phyloP scores from a whole-genome alignment of 1,140 invertebrate species.

The Lamellibrachia luymesi region DNA sequence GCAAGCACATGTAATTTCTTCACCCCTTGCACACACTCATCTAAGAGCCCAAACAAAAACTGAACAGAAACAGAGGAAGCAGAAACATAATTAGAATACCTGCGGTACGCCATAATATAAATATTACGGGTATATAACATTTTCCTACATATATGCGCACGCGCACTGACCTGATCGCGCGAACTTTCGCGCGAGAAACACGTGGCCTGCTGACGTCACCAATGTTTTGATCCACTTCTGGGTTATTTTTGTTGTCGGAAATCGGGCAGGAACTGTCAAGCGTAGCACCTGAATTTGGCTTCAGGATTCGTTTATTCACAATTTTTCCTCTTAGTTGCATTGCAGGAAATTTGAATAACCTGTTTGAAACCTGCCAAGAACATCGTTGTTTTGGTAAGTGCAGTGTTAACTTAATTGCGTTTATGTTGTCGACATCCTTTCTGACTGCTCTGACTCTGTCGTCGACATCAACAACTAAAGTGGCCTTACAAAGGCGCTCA shows the following conservation, averaged over 20 bases:
- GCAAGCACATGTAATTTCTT: too few species aligned
- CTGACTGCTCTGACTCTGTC: not conserved
- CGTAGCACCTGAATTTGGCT: not conserved
- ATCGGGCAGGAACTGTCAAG: not conserved
- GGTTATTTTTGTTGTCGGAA: not conserved
- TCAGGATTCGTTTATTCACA: not conserved
- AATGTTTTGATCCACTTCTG: conserved; percentile 25
- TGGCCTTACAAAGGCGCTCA: not conserved
- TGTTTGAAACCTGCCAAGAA: not conserved
- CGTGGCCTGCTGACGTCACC: conserved; percentile 19
- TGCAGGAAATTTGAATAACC: not conserved
- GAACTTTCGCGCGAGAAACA: conserved; percentile 2
- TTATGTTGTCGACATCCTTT: not conserved
- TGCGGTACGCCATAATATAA: not conserved
- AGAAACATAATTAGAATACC: too few species aligned
- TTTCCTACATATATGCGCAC: not conserved
- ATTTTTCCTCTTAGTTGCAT: not conserved
- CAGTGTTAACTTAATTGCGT: not conserved
- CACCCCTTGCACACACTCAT: too few species aligned
- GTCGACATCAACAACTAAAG: not conserved
- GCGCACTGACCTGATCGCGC: conserved; percentile 2
- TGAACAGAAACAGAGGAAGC: too few species aligned
- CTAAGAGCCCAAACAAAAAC: too few species aligned
- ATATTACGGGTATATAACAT: not conserved
- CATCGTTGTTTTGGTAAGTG: not conserved